Base-by-base conservation (phyloP, 2,797 vertebrate species). In the Pachyuromys duprasi region DNA sequence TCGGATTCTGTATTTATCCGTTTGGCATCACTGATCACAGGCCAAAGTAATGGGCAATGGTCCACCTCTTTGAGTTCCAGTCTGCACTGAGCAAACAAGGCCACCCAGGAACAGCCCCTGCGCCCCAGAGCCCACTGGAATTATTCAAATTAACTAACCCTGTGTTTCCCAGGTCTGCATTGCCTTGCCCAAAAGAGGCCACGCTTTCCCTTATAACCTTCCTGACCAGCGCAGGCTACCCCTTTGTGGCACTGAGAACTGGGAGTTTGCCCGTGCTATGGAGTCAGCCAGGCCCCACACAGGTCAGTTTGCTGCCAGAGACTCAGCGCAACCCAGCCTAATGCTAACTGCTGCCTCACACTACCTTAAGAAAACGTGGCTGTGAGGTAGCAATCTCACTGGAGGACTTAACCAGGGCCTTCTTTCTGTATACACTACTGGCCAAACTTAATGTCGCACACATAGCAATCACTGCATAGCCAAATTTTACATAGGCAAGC, bases 401-500 rank as follows among this genome's bases (percentile, higher is more conserved):
- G 70, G 28, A 92, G 62, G 49, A 86, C 57, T 70, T 74, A 76
- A 74, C 22, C 45, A 89, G 36, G 53, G 36, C 24, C 24, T 45
- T 75, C 70, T 91, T 53, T 80, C 65, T 74, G 2, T 24, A 84
- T 57, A 31, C 31, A 11, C 78, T 33, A 57, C 24, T 92, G 24
- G 57, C 15, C 22, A 63, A 92, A 90, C 74, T 67, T 74, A 96
- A 93, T 28, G 3, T 14, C 65, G 63, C 6, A 2, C 70, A 79
- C 18, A 57, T 2, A 74, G 79, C 18, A 75, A 72, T 83, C 53
- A 88, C 36, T 70, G 53, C 14, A 72, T n/a, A 67, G 33, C 22
- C 82, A 69, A 93, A 63, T 89, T 82, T 87, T 91, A 94, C 39
- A 86, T 2, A 89, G 24, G 36, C 26, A 93, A 67, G 22, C 67